Base-by-base conservation (phyloP, 2,888 invertebrate species). In the Melanostoma mellinum region DNA sequence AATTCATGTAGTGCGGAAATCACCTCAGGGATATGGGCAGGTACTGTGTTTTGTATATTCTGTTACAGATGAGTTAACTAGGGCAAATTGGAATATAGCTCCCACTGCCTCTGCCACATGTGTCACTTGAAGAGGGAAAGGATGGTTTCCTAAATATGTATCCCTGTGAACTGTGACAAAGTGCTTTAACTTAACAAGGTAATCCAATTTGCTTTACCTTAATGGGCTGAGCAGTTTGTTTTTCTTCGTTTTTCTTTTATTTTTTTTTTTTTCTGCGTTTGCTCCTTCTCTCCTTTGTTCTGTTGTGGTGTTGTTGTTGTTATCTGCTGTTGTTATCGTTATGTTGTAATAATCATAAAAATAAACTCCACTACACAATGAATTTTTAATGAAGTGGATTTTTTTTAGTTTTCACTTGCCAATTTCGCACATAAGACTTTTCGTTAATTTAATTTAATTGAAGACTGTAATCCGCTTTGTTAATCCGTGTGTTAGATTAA, bases 151-250 rank as follows among this genome's bases (percentile, higher is more conserved):
- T 67, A 72, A 71, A 71, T 58, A 71, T 20, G 20, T 77, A 78
- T 69, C 56, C 75, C 50, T 69, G 50, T 63, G 68, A 78, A 67
- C 50, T 69, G 50, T 63, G 68, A 78, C 72, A 52, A 73, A 82
- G 65, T 65, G 73, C 42, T 32, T 50, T 48, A 46, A 82, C 82
- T 82, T 68, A 82, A 74, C 78, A 65, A 74, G 82, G 78, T 82
- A 82, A 82, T 82, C 82, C 68, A 82, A 82, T 82, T 82, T 78
- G 82, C 78, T 40, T 82, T 82, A 82, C 82, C 82, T 82, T 73
- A 73, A 38, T 82, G 78, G 63, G 38, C 50, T 63, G 48, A 50
- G 63, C 48, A 63, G 38, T 63, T 48, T 50, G 48, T 35, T 61
- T 20, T 20, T 63, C 55, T 36, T 46, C 65, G 63, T 58, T 53